Base-by-base conservation (phyloP, 2,113 vertebrate genomes). In the Circaetus gallicus region DNA sequence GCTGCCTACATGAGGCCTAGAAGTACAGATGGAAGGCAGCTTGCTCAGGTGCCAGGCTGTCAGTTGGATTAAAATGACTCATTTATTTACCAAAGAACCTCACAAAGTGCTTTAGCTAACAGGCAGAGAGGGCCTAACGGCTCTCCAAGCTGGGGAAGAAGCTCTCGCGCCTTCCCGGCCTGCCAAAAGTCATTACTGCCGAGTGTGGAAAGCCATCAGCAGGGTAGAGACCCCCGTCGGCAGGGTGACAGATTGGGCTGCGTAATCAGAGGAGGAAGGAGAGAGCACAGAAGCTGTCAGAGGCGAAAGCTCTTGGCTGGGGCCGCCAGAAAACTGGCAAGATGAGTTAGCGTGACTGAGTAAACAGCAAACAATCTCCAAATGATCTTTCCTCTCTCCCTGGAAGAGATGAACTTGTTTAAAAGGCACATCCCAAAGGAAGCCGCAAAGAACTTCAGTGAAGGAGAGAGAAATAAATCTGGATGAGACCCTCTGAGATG, bases 31-130 rank as follows among this genome's bases (percentile, higher is more conserved):
- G 99, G 99, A 99, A 99, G 99, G 99, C 99, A 99, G 99, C 98
- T 98, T 98, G 98, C 98, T 99, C 99, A 99, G 98, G 99, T 99
- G 99, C 99, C 99, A 99, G 99, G 99, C 99, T 99, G 99, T 99
- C 99, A 99, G 99, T 99, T 99, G 99, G 99, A 99, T 99, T 99
- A 99, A 99, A 99, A 99, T 99, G 99, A 99, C 99, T 99, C 99
- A 99, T 99, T 99, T 99, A 99, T 99, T 99, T 99, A 98, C 99
- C 99, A 99, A 99, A 99, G 99, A 99, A 99, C 98, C 98, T 98
- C 98, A 98, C 99, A 98, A 99, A 99, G 99, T 98, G 99, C 99
- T 99, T 98, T 98, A 98, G 98, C 99, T 98, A 99, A 99, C 98
- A 98, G 98, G 97, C 98, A 98, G 98, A 98, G 98, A 98, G 98